These are phyloP conservation scores for Acanthosepion lycidas DNA, from an alignment of 2,888 invertebrate genomes.

Conservation along the genomic window DNA sequence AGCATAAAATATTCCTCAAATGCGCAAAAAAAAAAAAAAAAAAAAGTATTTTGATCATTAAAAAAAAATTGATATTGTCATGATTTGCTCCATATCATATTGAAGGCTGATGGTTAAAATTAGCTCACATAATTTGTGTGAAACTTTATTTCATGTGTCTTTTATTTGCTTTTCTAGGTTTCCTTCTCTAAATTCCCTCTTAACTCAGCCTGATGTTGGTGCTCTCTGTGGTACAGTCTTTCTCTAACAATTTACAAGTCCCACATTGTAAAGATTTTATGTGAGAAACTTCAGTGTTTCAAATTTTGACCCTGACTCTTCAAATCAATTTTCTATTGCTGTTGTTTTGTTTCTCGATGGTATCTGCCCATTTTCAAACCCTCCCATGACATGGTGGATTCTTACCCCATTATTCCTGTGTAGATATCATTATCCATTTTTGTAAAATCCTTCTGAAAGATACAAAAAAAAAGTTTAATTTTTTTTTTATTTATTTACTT, in stretches of 20 bases:
- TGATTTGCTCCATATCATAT: not conserved
- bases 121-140: not conserved
- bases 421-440: constrained; percentile 9
- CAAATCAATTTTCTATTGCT: constrained; percentile 1
- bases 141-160: not conserved
- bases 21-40: too few relatives aligned
- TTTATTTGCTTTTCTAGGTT: not conserved
- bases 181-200: not conserved
- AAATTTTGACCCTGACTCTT: constrained; percentile 8
- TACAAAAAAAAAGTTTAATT: not conserved
- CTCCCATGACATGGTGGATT: not conserved
- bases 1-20: not conserved
- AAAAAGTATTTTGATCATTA: too few relatives aligned
- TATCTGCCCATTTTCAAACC: constrained; percentile 33
- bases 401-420: constrained; percentile 4
- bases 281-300: not conserved
- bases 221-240: constrained; percentile 33
- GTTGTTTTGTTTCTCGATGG: not conserved
- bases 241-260: constrained; percentile 33
- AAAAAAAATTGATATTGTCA: too few relatives aligned
- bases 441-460: constrained; percentile 33
- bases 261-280: not conserved
- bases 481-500: not conserved
- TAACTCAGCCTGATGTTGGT: constrained; percentile 33
- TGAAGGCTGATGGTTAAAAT: not conserved